Evolutionary conservation across 1,140 invertebrate species (phyloP), one percentile per base, ranked within the genome.

Genomic region (Aphelenchoides fujianensis): DNA sequence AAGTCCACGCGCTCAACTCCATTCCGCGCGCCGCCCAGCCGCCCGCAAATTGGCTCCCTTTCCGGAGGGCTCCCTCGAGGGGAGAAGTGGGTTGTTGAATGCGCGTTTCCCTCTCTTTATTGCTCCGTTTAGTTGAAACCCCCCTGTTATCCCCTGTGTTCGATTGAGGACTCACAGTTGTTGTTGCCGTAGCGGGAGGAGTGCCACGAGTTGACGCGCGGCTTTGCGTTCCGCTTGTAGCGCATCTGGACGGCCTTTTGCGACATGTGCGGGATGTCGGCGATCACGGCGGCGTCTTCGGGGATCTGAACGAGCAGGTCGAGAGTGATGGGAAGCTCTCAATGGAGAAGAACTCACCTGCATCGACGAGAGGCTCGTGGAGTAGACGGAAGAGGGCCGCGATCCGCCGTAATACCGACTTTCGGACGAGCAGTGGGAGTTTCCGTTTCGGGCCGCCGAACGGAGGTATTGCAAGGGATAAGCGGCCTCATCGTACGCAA

Each of bases 391-490:
- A 7, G 5, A 7, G 12, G 55, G 55, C 23, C 55, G 5, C 34
- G 55, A 59, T 59, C 55, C 55, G 19, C 19, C 19, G 55, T 59
- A 59, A 23, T 59, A 59, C 34, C 19, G 55, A 48, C 23, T 48
- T 12, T 48, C 12, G 23, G 12, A n/a, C n/a, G n/a, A n/a, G 41
- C 12, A 48, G 23, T 48, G 12, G 12, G 41, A 48, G 23, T 48
- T 48, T 12, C 41, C 41, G 41, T 48, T 48, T 23, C 23, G 12
- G 41, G 12, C 12, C 12, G 23, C 41, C 23, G 12, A 12, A 48
- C 41, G 41, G 12, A 16, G 41, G n/a, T n/a, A n/a, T n/a, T n/a
- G n/a, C n/a, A n/a, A n/a, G 12, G 41, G 41, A 48, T 48, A 48
- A 12, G 41, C 41, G 41, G 41, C 12, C 41, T 48, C 41, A 23